A percentile compares a stretch with the other conserved stretches of the same genome.
phyloP scores from a whole-genome alignment of 2,113 vertebrate species.

The Anseranas semipalmata region DNA sequence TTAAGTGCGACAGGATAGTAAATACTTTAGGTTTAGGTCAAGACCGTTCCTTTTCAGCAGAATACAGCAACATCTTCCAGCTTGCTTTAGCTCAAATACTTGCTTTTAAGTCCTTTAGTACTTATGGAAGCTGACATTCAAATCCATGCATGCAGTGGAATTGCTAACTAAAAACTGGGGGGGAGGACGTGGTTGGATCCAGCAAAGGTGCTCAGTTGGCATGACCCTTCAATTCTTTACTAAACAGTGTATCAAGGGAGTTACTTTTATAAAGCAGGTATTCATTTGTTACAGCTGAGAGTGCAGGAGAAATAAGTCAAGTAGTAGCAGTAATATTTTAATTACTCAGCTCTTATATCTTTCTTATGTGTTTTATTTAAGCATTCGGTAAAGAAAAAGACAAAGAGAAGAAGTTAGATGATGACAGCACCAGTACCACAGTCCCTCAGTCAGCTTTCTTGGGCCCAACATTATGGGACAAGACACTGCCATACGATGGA shows the following conservation, averaged over 20 bases:
- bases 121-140: not conserved
- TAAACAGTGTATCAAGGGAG: not conserved
- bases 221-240: conserved; percentile 8
- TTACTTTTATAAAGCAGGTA: not conserved
- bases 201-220: not conserved
- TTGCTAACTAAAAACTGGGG: not conserved
- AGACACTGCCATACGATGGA: conserved; percentile 95
- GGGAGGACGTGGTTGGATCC: not conserved
- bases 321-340: not conserved
- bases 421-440: conserved; percentile 82
- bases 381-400: conserved; percentile 93
- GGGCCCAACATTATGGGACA: conserved; percentile 98
- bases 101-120: not conserved
- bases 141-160: not conserved
- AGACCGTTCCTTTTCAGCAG: not conserved
- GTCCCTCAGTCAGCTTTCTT: conserved; percentile 96
- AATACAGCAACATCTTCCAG: not conserved
- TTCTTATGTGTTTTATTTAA: conserved; percentile 60
- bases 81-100: not conserved
- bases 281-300: not conserved
- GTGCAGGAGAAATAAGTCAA: not conserved
- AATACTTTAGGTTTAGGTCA: not conserved
- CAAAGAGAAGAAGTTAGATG: conserved; percentile 94
- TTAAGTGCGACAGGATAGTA: not conserved
- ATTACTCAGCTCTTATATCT: not conserved